These are phyloP conservation scores for Enteromius anoplus DNA, from an alignment of 2,797 vertebrate species.

Conservation along the genomic window DNA sequence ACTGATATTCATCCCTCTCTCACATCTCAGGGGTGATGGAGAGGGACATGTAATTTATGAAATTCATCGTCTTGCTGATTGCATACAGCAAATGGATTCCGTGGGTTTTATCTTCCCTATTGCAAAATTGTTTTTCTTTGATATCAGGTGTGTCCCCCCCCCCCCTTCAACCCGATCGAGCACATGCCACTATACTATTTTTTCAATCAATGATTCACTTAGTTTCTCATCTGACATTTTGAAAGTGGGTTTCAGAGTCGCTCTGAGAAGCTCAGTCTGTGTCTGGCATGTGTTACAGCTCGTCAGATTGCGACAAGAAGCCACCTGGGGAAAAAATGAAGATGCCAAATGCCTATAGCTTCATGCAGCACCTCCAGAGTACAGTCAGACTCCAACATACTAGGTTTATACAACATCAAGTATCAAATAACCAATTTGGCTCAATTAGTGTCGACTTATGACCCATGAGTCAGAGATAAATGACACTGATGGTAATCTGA, in stretches of 20 bases:
- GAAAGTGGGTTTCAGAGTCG: slow-evolving; percentile 10
- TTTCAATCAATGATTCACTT: slow-evolving; percentile 34
- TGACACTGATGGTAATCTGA: slow-evolving; percentile 66
- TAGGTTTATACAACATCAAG: slow-evolving; percentile 3
- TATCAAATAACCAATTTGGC: slow-evolving; percentile 37
- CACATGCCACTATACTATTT: slow-evolving; percentile 23
- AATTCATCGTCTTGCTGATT: slow-evolving; percentile 16
- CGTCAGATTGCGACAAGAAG: slow-evolving; percentile 17
- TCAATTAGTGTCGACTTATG: slow-evolving; percentile 32
- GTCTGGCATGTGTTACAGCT: not conserved
- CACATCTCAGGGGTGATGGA: not conserved
- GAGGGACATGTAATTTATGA: not conserved
- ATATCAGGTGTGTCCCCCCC: not conserved
- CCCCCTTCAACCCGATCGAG: not conserved
- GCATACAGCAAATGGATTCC: slow-evolving; percentile 2
- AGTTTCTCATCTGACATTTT: slow-evolving; percentile 33
- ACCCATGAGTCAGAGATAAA: slow-evolving; percentile 34
- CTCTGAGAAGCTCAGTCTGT: slow-evolving; percentile 11
- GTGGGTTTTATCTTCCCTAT: slow-evolving; percentile 7
- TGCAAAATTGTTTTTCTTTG: slow-evolving; percentile 1
- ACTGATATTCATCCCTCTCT: not conserved
- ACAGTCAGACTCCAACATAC: slow-evolving; percentile 21
- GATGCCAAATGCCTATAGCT: not conserved
- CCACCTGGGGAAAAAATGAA: slow-evolving; percentile 23
- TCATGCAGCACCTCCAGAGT: slow-evolving; percentile 28